Conservation (phyloP, 2,797 vertebrate species). For the Crax fasciolata region DNA sequence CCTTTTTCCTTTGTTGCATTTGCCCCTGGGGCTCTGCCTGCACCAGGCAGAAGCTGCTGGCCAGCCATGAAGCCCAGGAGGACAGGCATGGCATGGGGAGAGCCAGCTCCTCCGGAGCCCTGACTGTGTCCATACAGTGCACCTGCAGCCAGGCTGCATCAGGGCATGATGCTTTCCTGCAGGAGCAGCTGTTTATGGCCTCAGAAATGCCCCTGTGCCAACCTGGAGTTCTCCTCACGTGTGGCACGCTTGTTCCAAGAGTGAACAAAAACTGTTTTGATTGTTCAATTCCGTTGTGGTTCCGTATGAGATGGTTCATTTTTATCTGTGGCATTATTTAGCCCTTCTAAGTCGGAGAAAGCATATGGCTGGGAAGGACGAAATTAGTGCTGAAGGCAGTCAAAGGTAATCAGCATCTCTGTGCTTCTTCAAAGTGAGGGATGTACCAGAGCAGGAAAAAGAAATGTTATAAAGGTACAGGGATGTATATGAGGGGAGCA, state of each 20-base stretch:
- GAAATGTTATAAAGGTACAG: background rate
- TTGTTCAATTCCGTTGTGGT: accelerated
- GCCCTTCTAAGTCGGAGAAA: background rate
- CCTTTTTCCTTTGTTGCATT: background rate
- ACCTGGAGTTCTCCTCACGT: background rate
- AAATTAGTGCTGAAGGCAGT: background rate
- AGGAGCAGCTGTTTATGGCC: background rate
- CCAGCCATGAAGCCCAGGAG: background rate
- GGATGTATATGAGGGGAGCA: background rate
- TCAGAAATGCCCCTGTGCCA: background rate
- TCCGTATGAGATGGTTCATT: background rate
- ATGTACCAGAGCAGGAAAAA: accelerated
- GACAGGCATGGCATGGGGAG: background rate
- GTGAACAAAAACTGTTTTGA: background rate
- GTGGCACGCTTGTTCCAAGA: background rate
- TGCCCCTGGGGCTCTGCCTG: background rate
- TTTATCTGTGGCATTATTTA: background rate
- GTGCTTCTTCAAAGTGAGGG: background rate
- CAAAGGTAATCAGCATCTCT: background rate
- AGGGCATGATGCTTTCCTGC: accelerated
- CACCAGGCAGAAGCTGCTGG: background rate
- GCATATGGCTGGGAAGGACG: accelerated
- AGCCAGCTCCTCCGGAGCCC: accelerated
- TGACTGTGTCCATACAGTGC: accelerated
- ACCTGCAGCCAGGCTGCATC: accelerated